Conservation (phyloP, 2,797 vertebrate genomes). For the Onychomys torridus region DNA sequence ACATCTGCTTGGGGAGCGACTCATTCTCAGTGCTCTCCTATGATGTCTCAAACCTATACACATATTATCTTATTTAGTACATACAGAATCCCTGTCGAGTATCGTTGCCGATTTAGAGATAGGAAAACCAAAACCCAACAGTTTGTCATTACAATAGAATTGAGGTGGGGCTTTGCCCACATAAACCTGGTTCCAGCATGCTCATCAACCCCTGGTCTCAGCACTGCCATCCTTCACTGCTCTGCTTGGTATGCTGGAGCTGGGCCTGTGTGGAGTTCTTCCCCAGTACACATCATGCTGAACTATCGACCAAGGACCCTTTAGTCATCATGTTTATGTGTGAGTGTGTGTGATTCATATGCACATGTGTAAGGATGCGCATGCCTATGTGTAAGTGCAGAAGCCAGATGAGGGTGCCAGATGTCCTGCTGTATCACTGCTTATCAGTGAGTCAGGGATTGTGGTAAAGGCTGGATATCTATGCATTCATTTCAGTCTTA, state of each 20-base stretch:
- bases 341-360: not conserved
- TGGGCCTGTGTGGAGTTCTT: not conserved
- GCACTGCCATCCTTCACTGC: not conserved
- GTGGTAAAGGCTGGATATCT: not conserved
- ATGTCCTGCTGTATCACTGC: not conserved
- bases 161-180: not conserved
- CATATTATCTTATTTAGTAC: not conserved
- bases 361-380: not conserved
- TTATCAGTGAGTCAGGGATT: not conserved
- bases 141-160: not conserved
- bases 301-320: not conserved
- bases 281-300: not conserved
- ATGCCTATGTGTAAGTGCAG: not conserved
- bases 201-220: not conserved
- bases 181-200: not conserved
- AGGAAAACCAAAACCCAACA: not conserved
- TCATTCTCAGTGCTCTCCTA: not conserved
- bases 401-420: not conserved
- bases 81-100: not conserved
- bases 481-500: not conserved
- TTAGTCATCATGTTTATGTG: not conserved
- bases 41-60: not conserved
- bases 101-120: not conserved
- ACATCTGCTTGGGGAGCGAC: not conserved
- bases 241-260: not conserved